Evolutionary conservation across 2,797 vertebrate species (phyloP).

Genomic region (Alfaro cultratus): DNA sequence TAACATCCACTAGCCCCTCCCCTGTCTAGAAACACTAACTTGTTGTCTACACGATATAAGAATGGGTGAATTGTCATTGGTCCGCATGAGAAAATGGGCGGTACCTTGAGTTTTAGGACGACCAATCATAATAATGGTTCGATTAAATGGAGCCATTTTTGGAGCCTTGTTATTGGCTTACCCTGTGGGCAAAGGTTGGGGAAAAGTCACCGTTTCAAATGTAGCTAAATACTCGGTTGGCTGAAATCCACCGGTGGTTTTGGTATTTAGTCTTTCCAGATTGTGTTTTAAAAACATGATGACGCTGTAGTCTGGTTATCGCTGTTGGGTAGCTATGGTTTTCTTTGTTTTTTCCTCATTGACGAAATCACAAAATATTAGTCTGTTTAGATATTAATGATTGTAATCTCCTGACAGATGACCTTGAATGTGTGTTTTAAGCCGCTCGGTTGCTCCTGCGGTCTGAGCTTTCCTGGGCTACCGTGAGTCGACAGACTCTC

Average conservation of each 20-base stretch:
- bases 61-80: conserved; percentile 59
- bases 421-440: conserved; percentile 3
- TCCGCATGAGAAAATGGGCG: conserved; percentile 42
- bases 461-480: conserved; percentile 2
- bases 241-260: conserved; percentile 1
- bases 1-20: background rate
- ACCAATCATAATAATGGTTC: conserved; percentile 63
- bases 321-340: conserved; percentile 45
- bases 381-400: conserved; percentile 9
- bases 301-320: conserved; percentile 19
- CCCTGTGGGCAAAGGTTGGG: conserved; percentile 15
- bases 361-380: background rate
- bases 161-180: conserved; percentile 66
- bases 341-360: background rate
- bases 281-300: conserved; percentile 11
- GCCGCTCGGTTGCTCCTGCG: background rate
- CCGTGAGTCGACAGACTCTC: background rate
- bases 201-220: background rate
- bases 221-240: conserved; percentile 7
- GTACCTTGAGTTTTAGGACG: background rate
- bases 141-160: conserved; percentile 57
- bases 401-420: background rate
- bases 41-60: conserved; percentile 1
- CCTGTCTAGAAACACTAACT: background rate
- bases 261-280: background rate